Evolutionary conservation across 2,888 invertebrate genomes (phyloP).

Genomic region (Nomada hirtipes): DNA sequence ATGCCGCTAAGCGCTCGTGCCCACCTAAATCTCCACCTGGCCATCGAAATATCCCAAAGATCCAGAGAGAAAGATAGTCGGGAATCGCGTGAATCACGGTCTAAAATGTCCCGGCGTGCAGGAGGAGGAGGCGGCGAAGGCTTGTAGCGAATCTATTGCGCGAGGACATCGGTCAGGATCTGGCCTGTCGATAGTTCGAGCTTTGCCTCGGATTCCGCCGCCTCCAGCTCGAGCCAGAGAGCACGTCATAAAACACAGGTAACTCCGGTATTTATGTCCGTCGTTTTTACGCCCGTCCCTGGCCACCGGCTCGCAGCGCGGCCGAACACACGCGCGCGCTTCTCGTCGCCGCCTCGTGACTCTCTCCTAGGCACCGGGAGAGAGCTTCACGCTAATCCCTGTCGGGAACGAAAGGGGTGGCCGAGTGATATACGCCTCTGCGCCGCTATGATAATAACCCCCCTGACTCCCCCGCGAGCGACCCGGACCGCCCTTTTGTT

Average conservation of each 20-base stretch:
- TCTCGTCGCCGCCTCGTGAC: constrained; percentile 68
- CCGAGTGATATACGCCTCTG: constrained; percentile 81
- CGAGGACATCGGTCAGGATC: constrained; percentile 82
- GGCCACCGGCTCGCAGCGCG: constrained; percentile 56
- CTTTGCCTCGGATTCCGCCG: constrained; percentile 75
- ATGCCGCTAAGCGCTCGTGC: too few relatives aligned
- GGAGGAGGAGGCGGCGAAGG: constrained; percentile 9
- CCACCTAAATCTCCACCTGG: background rate
- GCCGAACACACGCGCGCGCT: constrained; percentile 57
- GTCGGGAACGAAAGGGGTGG: constrained; percentile 80
- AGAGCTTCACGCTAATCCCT: constrained; percentile 83
- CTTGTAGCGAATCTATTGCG: constrained; percentile 63
- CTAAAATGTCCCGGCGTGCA: constrained; percentile 12
- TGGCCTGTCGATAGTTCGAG: constrained; percentile 80
- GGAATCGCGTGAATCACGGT: constrained; percentile 47
- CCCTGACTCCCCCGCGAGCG: constrained; percentile 46
- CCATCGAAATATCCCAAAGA: background rate
- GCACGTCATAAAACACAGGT: constrained; percentile 83
- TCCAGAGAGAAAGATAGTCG: background rate
- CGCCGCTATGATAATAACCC: constrained; percentile 83
- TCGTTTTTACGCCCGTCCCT: constrained; percentile 76
- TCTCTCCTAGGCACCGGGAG: constrained; percentile 48
- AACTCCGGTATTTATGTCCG: constrained; percentile 83
- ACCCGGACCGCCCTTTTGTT: constrained; percentile 48
- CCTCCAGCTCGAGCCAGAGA: constrained; percentile 63